These are phyloP conservation scores for Podargus strigoides DNA, from an alignment of 2,797 vertebrate genomes.

Conservation along the genomic window DNA sequence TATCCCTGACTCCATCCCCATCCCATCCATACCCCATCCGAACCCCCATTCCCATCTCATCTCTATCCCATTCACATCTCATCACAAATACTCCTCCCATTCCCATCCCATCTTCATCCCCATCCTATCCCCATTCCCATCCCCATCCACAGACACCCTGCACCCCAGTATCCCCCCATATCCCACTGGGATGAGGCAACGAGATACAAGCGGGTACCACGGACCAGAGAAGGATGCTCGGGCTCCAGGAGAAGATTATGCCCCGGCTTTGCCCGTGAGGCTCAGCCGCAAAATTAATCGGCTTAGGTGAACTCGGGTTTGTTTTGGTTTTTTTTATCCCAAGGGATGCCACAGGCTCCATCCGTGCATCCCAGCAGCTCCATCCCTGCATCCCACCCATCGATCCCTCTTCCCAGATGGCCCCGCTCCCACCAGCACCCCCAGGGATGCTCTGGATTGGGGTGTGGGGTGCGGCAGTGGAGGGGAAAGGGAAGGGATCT, in stretches of 20 bases:
- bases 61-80: not conserved
- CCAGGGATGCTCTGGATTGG: too few relatives aligned
- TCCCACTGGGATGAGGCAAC: accelerated
- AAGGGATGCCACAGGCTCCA: not conserved
- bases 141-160: too few relatives aligned
- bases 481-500: too few relatives aligned
- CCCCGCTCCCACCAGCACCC: too few relatives aligned
- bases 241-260: not conserved
- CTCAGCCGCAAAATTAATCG: not conserved
- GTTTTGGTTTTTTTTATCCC: not conserved
- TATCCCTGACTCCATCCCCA: not conserved
- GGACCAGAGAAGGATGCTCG: accelerated
- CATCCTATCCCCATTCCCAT: accelerated
- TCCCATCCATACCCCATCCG: not conserved
- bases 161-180: not conserved
- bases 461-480: too few relatives aligned
- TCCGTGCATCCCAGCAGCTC: not conserved
- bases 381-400: not conserved
- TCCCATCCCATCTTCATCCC: not conserved
- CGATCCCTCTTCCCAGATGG: too few relatives aligned
- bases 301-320: not conserved
- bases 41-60: not conserved
- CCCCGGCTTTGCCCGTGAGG: not conserved
- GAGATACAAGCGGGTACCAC: not conserved
- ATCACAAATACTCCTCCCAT: too few relatives aligned